phyloP scores from a whole-genome alignment of 2,797 vertebrate species.

The Rhinophrynus dorsalis region DNA sequence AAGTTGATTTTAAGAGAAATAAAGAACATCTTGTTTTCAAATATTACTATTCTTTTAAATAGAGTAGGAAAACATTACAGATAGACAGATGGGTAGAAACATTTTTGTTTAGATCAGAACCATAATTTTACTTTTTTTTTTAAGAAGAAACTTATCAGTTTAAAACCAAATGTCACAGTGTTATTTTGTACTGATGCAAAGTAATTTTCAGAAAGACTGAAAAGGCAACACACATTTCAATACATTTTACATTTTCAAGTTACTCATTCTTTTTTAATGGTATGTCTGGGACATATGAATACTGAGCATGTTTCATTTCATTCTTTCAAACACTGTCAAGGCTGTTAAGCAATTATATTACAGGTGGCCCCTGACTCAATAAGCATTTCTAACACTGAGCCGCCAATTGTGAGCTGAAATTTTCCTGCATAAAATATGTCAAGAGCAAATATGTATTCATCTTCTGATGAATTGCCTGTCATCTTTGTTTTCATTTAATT shows the following conservation, averaged over 20 bases:
- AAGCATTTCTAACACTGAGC: slow-evolving; percentile 35
- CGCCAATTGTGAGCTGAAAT: slow-evolving; percentile 25
- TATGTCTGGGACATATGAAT: slow-evolving; percentile 31
- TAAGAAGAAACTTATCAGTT: not conserved
- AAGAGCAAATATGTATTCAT: slow-evolving; percentile 45
- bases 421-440: slow-evolving; percentile 36
- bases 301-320: slow-evolving; percentile 33
- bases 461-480: slow-evolving; percentile 45
- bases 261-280: slow-evolving; percentile 1
- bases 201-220: not conserved
- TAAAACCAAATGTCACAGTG: not conserved
- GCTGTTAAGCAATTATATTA: slow-evolving; percentile 44
- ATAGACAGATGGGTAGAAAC: too few species aligned
- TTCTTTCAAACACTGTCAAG: slow-evolving; percentile 41
- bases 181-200: not conserved
- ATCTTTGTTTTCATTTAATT: slow-evolving; percentile 45
- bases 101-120: too few species aligned
- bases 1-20: too few species aligned
- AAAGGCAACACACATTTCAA: slow-evolving; percentile 1
- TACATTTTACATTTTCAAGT: slow-evolving; percentile 11
- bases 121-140: not conserved
- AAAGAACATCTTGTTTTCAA: too few species aligned
- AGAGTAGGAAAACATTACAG: too few species aligned
- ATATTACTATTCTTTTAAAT: too few species aligned
- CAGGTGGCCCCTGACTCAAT: slow-evolving; percentile 42